Percentiles rank a stretch among this genome's conserved stretches.
These are phyloP conservation scores for Hydrotaea diabolus DNA, from an alignment of 2,888 invertebrate genomes.

Conservation along the genomic window DNA sequence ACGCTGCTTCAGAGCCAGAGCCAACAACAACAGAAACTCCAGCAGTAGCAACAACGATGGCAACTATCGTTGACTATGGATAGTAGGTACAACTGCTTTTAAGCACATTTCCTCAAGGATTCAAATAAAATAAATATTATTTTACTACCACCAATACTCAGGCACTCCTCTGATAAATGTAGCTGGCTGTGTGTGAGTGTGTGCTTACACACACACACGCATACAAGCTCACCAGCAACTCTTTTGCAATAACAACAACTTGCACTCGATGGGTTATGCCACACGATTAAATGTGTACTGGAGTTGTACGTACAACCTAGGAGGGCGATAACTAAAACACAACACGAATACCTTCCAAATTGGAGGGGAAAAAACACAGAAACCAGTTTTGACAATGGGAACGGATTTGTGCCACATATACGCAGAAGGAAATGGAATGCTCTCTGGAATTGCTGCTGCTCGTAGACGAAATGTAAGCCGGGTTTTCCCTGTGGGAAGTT, in stretches of 20 bases:
- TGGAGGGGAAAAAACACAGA: too few relatives aligned
- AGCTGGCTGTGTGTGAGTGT: constrained; percentile 1
- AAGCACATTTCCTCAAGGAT: constrained; percentile 67
- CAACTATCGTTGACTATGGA: constrained; percentile 20
- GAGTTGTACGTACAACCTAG: background rate
- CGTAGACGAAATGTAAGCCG: too few relatives aligned
- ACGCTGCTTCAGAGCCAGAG: constrained; percentile 45
- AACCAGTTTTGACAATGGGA: too few relatives aligned
- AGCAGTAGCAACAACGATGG: constrained; percentile 17
- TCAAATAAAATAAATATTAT: constrained; percentile 68
- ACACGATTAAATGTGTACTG: background rate
- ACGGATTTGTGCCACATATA: background rate
- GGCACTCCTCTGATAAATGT: constrained; percentile 38
- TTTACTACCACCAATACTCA: constrained; percentile 51
- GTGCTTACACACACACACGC: background rate
- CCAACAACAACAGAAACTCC: constrained; percentile 35
- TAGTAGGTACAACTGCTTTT: constrained; percentile 63
- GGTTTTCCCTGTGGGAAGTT: too few relatives aligned
- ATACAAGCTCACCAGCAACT: constrained; percentile 30
- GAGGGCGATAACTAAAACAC: background rate
- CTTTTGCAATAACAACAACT: constrained; percentile 52
- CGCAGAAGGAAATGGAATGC: constrained; percentile 6
- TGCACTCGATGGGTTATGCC: constrained; percentile 9
- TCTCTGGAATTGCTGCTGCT: background rate
- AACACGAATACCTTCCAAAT: background rate